phyloP scores from a whole-genome alignment of 2,888 invertebrate species.

The Ptychoptera albimana region DNA sequence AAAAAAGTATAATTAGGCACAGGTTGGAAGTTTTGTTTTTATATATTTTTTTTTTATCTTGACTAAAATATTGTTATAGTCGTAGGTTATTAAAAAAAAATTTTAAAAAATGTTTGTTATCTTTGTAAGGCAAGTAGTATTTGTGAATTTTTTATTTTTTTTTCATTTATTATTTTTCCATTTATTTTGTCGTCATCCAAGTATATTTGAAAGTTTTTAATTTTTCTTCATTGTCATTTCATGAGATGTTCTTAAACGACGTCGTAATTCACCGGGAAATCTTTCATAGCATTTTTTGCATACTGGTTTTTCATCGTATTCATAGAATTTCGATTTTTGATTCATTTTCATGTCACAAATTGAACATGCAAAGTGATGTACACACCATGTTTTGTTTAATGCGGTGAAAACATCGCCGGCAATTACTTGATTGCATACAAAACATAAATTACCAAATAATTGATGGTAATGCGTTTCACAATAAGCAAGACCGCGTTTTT shows the following conservation, averaged over 20 bases:
- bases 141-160: neutral
- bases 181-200: neutral
- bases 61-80: no score
- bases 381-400: conserved; percentile 98
- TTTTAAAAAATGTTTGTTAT: no score
- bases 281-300: conserved; percentile 98
- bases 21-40: no score
- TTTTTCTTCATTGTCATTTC: conserved; percentile 52
- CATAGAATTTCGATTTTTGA: conserved; percentile 96
- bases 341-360: conserved; percentile 93
- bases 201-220: neutral
- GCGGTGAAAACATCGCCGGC: conserved; percentile 96
- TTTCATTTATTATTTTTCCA: neutral
- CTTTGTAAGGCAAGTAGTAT: no score
- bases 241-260: conserved; percentile 78
- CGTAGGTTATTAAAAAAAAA: no score
- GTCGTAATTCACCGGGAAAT: conserved; percentile 85
- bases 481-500: conserved; percentile 95
- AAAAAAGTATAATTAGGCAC: no score
- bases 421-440: conserved; percentile 96
- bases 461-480: conserved; percentile 99
- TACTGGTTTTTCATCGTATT: conserved; percentile 94
- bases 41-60: no score
- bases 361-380: conserved; percentile 95
- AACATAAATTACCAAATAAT: conserved; percentile 96